A percentile compares a stretch with the other conserved stretches of the same genome.
Evolutionary conservation across 2,888 invertebrate genomes (phyloP).

Genomic region (Pristionchus arcanus): DNA sequence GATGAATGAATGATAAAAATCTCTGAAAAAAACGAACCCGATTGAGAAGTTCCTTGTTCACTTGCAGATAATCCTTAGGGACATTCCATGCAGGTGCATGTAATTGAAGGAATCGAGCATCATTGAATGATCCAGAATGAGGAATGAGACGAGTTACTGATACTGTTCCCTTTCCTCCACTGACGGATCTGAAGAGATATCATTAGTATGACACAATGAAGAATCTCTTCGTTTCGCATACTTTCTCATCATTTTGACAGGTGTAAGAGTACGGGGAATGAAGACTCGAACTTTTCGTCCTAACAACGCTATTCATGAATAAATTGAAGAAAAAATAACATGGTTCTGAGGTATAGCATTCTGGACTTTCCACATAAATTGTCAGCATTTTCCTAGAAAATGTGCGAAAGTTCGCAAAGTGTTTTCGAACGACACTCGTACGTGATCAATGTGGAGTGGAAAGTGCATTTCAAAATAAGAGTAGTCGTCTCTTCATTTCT

Average conservation of each 20-base stretch:
- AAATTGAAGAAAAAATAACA: background rate
- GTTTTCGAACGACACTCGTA: background rate
- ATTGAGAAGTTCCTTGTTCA: conserved; percentile 31
- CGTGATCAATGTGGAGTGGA: conserved; percentile 1
- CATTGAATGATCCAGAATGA: conserved; percentile 55
- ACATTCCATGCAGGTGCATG: conserved; percentile 35
- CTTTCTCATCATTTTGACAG: too few relatives aligned
- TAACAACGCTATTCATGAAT: background rate
- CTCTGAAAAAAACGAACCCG: too few relatives aligned
- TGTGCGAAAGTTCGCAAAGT: background rate
- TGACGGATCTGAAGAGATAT: background rate
- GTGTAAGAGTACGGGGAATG: too few relatives aligned
- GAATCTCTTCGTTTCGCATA: too few relatives aligned
- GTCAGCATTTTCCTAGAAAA: background rate
- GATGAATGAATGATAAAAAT: too few relatives aligned
- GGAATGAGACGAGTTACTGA: conserved; percentile 27
- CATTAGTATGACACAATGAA: too few relatives aligned
- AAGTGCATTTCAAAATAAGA: too few relatives aligned
- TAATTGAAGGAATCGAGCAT: conserved; percentile 55
- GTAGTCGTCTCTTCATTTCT: too few relatives aligned
- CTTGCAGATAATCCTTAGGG: conserved; percentile 32
- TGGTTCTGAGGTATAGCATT: background rate
- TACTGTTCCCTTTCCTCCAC: background rate
- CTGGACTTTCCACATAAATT: background rate
- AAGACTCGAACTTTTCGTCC: too few relatives aligned